These are phyloP conservation scores for Morelia viridis DNA, from an alignment of 2,797 vertebrate species.

Conservation along the genomic window DNA sequence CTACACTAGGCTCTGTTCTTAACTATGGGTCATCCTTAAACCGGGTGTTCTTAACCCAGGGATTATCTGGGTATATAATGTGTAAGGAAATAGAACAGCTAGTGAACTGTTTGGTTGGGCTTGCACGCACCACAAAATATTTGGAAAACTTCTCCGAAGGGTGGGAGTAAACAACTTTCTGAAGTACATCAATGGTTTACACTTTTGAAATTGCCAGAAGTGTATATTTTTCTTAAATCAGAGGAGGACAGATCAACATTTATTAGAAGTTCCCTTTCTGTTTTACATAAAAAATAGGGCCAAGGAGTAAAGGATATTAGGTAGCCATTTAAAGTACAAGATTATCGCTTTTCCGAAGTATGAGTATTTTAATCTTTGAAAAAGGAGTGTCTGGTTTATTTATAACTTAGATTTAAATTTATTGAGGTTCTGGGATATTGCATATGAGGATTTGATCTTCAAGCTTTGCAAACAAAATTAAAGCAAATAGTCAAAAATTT, in stretches of 20 bases:
- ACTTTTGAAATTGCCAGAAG: conserved; percentile 52
- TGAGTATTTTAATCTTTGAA: conserved; percentile 41
- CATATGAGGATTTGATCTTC: conserved; percentile 19
- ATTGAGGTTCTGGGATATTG: conserved; percentile 8
- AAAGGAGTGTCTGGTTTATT: conserved; percentile 20
- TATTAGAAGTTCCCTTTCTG: background rate
- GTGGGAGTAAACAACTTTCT: conserved; percentile 56
- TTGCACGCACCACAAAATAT: conserved; percentile 53
- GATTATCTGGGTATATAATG: conserved; percentile 36
- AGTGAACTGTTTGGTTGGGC: conserved; percentile 58
- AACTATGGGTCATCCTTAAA: no score
- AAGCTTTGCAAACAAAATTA: conserved; percentile 30
- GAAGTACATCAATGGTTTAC: conserved; percentile 41
- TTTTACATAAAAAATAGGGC: conserved; percentile 9
- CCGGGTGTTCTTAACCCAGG: no score
- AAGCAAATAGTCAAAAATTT: conserved; percentile 28
- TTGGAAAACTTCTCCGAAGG: conserved; percentile 52
- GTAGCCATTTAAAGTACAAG: conserved; percentile 50
- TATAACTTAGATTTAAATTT: background rate
- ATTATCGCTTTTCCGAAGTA: conserved; percentile 47
- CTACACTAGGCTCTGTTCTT: no score
- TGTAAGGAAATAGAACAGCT: conserved; percentile 64
- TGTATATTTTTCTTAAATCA: conserved; percentile 18
- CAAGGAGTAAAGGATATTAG: conserved; percentile 53
- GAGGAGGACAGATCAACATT: background rate